Evolutionary conservation across 2,113 vertebrate species (phyloP), one percentile per base, ranked within the genome.

Genomic region (Pollimyrus isidori): DNA sequence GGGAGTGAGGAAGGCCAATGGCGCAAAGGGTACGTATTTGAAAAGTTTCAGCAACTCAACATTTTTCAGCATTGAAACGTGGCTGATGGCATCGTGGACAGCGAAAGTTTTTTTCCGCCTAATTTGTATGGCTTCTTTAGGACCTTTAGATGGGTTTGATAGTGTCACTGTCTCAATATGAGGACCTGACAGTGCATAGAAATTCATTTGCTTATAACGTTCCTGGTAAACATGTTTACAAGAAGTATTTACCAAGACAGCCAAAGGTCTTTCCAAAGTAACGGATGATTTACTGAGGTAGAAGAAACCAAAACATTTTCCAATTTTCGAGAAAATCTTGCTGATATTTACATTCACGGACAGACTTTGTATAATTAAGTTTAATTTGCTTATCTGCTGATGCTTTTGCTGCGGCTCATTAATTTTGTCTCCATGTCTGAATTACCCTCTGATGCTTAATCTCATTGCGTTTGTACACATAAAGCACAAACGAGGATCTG

Each of bases 21-120:
- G 97, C 97, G 96, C 98, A 98, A 96, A 97, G 97, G 97, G 98
- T 99, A 97, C 93, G 98, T 98, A 97, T 96, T 94, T 91, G n/a
- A 91, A 93, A 94, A 91, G 92, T 93, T 96, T 92, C 90, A 93
- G 90, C 92, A 94, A 94, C 93, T 94, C 90, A 92, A 93, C 94
- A 93, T 94, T 94, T 89, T 82, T 82, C 76, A 89, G 53, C 88
- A 93, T 92, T 94, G 94, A 95, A 95, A 96, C 93, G 93, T 95
- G 95, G 93, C 95, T 95, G 91, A 56, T 90, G 83, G 93, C 93
- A 93, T 91, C 92, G 91, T 89, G 62, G 35, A 84, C 35, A 89
- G 53, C 50, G 26, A 93, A 93, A 95, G 95, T 35, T 87, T 35
- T 88, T 90, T 83, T 21, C 45, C 39, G 62, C 85, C 26, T 80